Base-by-base conservation (phyloP, 30 jellyfish, hydroid and myxozoan species). In the Aurelia sp. region DNA sequence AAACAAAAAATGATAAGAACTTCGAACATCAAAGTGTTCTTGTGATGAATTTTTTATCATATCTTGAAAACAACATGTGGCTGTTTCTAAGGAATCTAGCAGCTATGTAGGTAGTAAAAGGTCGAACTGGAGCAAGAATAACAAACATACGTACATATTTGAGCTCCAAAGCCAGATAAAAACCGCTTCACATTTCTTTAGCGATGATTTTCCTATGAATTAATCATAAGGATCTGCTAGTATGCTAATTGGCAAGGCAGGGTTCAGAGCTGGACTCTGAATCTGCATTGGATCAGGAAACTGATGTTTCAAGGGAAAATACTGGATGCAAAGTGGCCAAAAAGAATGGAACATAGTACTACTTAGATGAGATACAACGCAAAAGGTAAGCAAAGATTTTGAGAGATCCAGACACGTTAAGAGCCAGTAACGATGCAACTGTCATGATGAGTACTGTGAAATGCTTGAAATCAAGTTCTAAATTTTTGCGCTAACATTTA, bases 201-300 rank as follows among this genome's bases (percentile, higher is more conserved):
- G 52, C 73, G 17, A 63, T 64, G 74, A 74, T 74, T 40, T 78
- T 63, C 50, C 37, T 61, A 78, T 78, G 66, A 78, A 78, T 78
- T 63, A 78, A 78, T 78, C 44, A 78, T 78, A 64, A 78, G 89
- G 51, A 78, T 23, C 70, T 12, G 71, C 81, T 70, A 61, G 89
- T 64, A 78, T 78, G 89, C 50, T 78, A 78, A 78, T 78, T 78
- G 89, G 89, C 79, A 69, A 62, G 76, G 59, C 60, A 52, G 66
- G 79, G 44, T 78, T 78, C 73, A 69, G 89, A 78, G 89, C 89
- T 50, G 89, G 89, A 78, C 89, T 78, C 89, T 63, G 73, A 78
- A 78, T 76, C 76, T 74, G n/a, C 27, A 62, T 57, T 57, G 76
- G 66, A 76, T 44, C 8, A 59, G 76, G 37, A 71, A 71, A 71